Evolutionary conservation across 2,797 vertebrate species (phyloP), one percentile per base, ranked within the genome.

Genomic region (Myiotriccus ornatus): DNA sequence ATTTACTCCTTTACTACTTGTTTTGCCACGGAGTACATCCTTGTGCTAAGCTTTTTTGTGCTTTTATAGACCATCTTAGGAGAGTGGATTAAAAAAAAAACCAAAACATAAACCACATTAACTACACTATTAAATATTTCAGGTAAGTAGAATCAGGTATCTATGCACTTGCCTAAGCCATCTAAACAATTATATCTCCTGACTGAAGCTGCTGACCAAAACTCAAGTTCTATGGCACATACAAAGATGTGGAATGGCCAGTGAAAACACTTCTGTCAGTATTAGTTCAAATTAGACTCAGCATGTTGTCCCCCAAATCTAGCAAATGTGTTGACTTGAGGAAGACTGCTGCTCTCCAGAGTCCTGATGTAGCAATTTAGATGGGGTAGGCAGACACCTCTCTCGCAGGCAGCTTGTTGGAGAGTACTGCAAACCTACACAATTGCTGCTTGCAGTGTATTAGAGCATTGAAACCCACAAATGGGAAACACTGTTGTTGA

Each of bases 1-100:
- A 71, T 95, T 95, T 89, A 86, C 76, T 81, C 65, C n/a, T 64
- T 83, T 80, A 90, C 43, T 76, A 39, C 93, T 87, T 95, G 22
- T 84, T 94, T 89, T 95, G 47, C 62, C 68, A 46, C 8, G 10
- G 9, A 55, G 7, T 19, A 1, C 46, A 35, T 8, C 22, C 73
- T 79, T 30, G 35, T 41, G 20, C 7, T 25, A 52, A 62, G 11
- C 2, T 34, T 47, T 69, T 71, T 30, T 62, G 9, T 65, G 37
- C 12, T 76, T 77, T 30, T 65, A 41, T 4, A 92, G 35, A 81
- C 7, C 7, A 41, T 7, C 7, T 56, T 27, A 59, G 68, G 30
- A 80, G 17, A 56, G 3, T 0, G 1, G 12, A 87, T 46, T n/a
- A 74, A 69, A 84, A 52, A 34, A 10, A 52, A 14, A 0, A 0